Conservation (phyloP, 2,888 invertebrate genomes). For the Xylota segnis region DNA sequence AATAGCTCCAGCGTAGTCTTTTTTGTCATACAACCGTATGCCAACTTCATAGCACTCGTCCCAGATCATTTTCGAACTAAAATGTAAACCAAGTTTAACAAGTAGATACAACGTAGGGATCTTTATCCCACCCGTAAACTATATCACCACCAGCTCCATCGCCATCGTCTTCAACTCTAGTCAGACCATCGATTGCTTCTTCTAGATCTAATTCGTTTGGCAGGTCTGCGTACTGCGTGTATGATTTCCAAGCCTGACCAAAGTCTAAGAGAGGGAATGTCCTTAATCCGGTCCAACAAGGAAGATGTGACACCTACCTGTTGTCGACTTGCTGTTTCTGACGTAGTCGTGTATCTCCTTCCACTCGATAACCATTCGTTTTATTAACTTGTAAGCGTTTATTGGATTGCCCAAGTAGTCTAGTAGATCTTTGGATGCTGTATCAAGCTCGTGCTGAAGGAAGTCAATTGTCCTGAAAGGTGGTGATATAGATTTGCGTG, state of each 20-base stretch:
- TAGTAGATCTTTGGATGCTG: slow-evolving; percentile 89
- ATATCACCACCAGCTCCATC: neutral
- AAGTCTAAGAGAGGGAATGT: neutral
- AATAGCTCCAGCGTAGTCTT: neutral
- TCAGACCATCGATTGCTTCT: neutral
- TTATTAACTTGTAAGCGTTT: slow-evolving; percentile 95
- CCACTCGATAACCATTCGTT: slow-evolving; percentile 95
- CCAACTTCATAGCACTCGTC: slow-evolving; percentile 35
- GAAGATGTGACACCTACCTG: slow-evolving; percentile 83
- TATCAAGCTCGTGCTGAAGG: slow-evolving; percentile 89
- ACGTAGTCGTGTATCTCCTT: slow-evolving; percentile 82
- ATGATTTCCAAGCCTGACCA: neutral
- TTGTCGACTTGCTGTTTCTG: slow-evolving; percentile 86
- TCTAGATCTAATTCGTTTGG: slow-evolving; percentile 1
- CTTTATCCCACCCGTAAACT: slow-evolving; percentile 2
- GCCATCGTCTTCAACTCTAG: neutral
- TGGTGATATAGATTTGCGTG: neutral
- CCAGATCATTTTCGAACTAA: slow-evolving; percentile 25
- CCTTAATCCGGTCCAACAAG: too few species aligned
- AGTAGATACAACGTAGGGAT: too few species aligned
- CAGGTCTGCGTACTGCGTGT: neutral
- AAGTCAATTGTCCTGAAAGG: slow-evolving; percentile 85
- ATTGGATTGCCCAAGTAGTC: slow-evolving; percentile 94
- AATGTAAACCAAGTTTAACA: neutral
- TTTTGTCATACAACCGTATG: slow-evolving; percentile 16